Percentiles rank a stretch among this genome's conserved stretches.
phyloP scores from a whole-genome alignment of 2,113 vertebrate genomes.

The Hemichromis elongatus region DNA sequence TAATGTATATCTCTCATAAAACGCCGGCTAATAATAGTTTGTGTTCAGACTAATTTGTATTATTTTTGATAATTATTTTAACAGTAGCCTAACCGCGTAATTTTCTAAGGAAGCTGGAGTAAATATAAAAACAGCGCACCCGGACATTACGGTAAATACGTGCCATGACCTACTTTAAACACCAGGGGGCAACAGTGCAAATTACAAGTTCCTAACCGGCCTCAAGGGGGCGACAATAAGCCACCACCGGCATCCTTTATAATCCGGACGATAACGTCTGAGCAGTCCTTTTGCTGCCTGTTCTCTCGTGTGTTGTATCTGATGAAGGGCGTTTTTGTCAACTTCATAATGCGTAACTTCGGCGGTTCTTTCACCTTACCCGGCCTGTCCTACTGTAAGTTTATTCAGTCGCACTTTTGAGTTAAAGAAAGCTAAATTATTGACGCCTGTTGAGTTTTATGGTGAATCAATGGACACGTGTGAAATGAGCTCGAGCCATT shows the following conservation, averaged over 20 bases:
- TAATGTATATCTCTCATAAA: background rate
- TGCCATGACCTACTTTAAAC: background rate
- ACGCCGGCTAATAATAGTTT: background rate
- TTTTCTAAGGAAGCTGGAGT: background rate
- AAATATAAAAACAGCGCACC: background rate
- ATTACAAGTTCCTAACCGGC: background rate
- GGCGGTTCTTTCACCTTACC: rapidly evolving
- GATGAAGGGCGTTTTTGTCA: rapidly evolving
- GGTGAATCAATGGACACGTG: background rate
- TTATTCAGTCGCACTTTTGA: background rate
- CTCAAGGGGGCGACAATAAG: background rate
- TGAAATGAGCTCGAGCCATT: background rate
- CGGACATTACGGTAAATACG: background rate
- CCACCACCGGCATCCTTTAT: background rate
- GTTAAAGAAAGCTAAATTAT: background rate
- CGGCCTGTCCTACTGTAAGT: background rate
- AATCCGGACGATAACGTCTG: rapidly evolving
- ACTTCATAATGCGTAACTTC: background rate
- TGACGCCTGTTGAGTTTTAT: background rate
- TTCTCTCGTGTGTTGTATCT: rapidly evolving
- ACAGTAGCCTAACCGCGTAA: background rate
- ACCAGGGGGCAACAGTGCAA: background rate
- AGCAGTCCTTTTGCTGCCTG: background rate
- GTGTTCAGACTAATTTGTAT: background rate
- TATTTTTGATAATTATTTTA: background rate